These are phyloP conservation scores for Trypoxylon attenuatum DNA, from an alignment of 2,888 invertebrate genomes.

Conservation along the genomic window DNA sequence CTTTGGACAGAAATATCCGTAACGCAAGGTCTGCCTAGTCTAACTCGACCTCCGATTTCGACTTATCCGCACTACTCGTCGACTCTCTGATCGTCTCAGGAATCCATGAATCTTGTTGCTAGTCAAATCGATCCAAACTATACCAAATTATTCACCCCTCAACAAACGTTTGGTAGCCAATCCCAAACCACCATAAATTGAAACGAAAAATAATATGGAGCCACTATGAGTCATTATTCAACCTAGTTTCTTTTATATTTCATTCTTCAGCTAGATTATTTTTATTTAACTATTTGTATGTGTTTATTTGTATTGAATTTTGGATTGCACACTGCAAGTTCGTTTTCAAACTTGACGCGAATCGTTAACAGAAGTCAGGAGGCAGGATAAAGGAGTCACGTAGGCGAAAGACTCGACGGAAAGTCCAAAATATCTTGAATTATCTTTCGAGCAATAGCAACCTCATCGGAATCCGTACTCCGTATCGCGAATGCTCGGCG, in stretches of 20 bases:
- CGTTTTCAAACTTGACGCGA: conserved; percentile 38
- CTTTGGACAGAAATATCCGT: conserved; percentile 72
- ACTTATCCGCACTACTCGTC: conserved; percentile 34
- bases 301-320: too few relatives aligned
- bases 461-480: conserved; percentile 26
- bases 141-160: too few relatives aligned
- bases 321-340: too few relatives aligned
- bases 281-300: too few relatives aligned
- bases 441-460: conserved; percentile 17
- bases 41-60: conserved; percentile 36
- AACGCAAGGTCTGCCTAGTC: conserved; percentile 67
- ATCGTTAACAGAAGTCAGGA: conserved; percentile 2
- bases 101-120: neutral
- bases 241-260: conserved; percentile 6
- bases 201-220: too few relatives aligned
- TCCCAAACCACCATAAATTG: neutral
- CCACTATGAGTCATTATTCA: too few relatives aligned
- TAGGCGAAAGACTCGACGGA: conserved; percentile 21
- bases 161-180: too few relatives aligned
- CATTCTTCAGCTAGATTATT: conserved; percentile 19
- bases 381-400: conserved; percentile 6
- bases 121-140: too few relatives aligned
- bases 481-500: conserved; percentile 1
- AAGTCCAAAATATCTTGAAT: conserved; percentile 32
- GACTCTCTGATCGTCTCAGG: conserved; percentile 15